These are phyloP conservation scores for Micrasema minimum DNA, from an alignment of 1,140 invertebrate genomes.

Conservation along the genomic window DNA sequence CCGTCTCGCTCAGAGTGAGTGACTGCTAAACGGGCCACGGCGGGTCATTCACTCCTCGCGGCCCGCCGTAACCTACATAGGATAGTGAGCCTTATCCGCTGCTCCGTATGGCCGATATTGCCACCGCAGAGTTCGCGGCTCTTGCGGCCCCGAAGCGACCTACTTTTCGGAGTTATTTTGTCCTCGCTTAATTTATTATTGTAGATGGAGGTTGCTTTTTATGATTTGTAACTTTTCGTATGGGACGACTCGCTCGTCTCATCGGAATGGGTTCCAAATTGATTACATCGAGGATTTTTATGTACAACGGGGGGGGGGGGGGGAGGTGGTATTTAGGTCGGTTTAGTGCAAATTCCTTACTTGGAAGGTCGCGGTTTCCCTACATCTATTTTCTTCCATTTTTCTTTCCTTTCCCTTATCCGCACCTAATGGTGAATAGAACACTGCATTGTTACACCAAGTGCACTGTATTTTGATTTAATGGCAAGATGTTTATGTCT, in stretches of 20 bases:
- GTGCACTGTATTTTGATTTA: too few relatives aligned
- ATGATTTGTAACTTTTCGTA: constrained; percentile 42
- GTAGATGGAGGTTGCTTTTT: constrained; percentile 51
- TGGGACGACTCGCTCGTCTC: constrained; percentile 18
- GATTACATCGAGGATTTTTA: constrained; percentile 24
- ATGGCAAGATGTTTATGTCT: too few relatives aligned
- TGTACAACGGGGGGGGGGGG: constrained; percentile 7
- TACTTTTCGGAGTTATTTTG: constrained; percentile 53
- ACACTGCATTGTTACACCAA: too few relatives aligned
- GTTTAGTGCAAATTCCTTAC: constrained; percentile 23
- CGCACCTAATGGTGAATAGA: too few relatives aligned
- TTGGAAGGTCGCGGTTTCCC: constrained; percentile 31
- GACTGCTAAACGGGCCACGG: constrained; percentile 64
- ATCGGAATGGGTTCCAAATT: constrained; percentile 2
- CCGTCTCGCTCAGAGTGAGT: constrained; percentile 55
- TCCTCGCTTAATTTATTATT: constrained; percentile 53
- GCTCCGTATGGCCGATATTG: constrained; percentile 19
- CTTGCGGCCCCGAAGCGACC: constrained; percentile 51
- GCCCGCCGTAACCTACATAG: constrained; percentile 41
- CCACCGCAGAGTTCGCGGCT: constrained; percentile 31
- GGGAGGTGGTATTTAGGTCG: constrained; percentile 23
- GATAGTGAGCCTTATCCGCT: constrained; percentile 32
- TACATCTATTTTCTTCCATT: background rate
- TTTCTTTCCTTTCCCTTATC: too few relatives aligned
- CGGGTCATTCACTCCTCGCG: constrained; percentile 62